phyloP scores from a whole-genome alignment of 2,797 vertebrate genomes.

The Tympanoctomys barrerae region DNA sequence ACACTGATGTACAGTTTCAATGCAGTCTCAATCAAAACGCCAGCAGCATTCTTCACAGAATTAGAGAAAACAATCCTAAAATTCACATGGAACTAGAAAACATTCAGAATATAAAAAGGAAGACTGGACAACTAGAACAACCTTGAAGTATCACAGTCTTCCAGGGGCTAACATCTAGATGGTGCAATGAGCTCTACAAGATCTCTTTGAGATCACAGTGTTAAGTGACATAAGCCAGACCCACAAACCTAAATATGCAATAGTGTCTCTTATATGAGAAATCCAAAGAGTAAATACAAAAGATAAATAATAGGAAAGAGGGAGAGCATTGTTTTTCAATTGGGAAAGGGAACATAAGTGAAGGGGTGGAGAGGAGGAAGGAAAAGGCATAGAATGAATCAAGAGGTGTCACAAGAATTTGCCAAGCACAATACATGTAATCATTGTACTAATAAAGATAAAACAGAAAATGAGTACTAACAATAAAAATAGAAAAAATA shows the following conservation, averaged over 20 bases:
- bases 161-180: no score
- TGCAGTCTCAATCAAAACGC: not conserved
- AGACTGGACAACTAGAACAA: not conserved
- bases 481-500: not conserved
- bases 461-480: not conserved
- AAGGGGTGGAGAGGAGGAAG: not conserved
- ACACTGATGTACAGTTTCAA: not conserved
- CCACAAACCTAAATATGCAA: not conserved
- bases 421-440: not conserved
- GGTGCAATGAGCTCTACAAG: no score
- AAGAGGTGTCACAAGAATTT: not conserved
- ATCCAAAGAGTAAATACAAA: not conserved
- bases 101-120: not conserved
- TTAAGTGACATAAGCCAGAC: not conserved
- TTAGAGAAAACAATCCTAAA: not conserved
- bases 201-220: not conserved
- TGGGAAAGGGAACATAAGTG: not conserved
- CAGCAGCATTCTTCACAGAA: not conserved
- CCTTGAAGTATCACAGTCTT: not conserved
- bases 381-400: not conserved
- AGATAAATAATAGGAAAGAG: not conserved
- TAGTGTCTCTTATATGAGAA: not conserved
- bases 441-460: not conserved
- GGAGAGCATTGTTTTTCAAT: not conserved
- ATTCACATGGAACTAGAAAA: not conserved